These are phyloP conservation scores for Pachyuromys duprasi DNA, from an alignment of 2,797 vertebrate genomes.

Conservation along the genomic window DNA sequence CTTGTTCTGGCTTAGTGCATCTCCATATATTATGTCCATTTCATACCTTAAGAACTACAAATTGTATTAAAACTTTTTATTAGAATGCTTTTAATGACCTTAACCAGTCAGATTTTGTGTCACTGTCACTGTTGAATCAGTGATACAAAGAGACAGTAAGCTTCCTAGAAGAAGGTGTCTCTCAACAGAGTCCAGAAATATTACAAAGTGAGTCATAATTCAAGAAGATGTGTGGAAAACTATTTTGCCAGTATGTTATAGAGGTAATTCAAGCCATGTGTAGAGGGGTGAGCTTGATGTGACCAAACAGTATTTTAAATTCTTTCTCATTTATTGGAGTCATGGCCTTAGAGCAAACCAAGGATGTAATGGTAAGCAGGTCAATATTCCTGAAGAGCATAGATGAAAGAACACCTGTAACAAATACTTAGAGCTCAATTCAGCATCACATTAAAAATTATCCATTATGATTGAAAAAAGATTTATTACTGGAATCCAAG, in stretches of 20 bases:
- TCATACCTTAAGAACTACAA: neutral
- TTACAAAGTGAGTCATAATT: neutral
- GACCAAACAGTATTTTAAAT: slow-evolving; percentile 6
- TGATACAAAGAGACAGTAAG: neutral
- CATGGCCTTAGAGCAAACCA: neutral
- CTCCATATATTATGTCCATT: neutral
- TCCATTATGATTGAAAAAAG: neutral
- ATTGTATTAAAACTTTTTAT: neutral
- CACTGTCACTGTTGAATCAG: neutral
- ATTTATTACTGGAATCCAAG: neutral
- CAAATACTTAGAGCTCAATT: neutral
- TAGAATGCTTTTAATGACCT: neutral
- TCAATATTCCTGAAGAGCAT: neutral
- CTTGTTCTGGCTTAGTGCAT: neutral
- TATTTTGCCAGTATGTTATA: neutral
- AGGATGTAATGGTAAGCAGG: neutral
- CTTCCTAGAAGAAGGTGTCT: slow-evolving; percentile 32
- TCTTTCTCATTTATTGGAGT: neutral
- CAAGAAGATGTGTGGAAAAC: neutral
- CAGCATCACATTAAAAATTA: neutral
- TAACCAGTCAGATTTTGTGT: neutral
- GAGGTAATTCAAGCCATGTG: neutral
- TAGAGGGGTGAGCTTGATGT: neutral
- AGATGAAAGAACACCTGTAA: neutral
- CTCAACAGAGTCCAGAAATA: neutral